A percentile compares a stretch with the other conserved stretches of the same genome.
Conservation (phyloP, 1,140 invertebrate species). For the Drosophila willistoni region DNA sequence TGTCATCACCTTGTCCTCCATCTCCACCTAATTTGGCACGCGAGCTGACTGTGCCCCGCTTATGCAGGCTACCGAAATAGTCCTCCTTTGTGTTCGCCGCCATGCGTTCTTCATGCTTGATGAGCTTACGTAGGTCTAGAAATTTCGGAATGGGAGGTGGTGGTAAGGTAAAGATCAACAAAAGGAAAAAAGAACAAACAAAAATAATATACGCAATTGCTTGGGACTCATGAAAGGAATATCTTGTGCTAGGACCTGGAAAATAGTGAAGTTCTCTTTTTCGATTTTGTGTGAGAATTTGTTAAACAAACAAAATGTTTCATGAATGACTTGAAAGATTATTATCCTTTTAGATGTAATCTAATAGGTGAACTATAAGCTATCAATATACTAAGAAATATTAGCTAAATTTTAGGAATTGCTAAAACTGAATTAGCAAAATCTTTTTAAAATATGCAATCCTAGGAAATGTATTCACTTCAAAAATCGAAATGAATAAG, state of each 20-base stretch:
- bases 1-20: constrained; percentile 19
- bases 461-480: too few relatives aligned
- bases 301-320: too few relatives aligned
- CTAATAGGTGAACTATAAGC: background rate
- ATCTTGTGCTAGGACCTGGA: background rate
- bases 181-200: constrained; percentile 27
- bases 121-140: constrained; percentile 76
- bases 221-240: constrained; percentile 1
- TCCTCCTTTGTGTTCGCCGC: constrained; percentile 50
- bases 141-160: constrained; percentile 30
- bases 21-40: constrained; percentile 61
- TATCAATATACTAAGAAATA: too few relatives aligned
- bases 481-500: too few relatives aligned
- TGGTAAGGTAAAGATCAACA: constrained; percentile 16
- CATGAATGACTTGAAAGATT: constrained; percentile 1
- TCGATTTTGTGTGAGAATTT: too few relatives aligned
- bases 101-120: constrained; percentile 76
- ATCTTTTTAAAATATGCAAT: too few relatives aligned
- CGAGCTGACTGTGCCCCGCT: constrained; percentile 71
- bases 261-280: constrained; percentile 12
- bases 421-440: too few relatives aligned
- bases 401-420: too few relatives aligned
- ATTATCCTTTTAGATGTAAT: background rate
- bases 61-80: constrained; percentile 61
- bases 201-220: constrained; percentile 5